Percentiles rank a stretch among this genome's conserved stretches.
phyloP scores from a whole-genome alignment of 2,797 vertebrate genomes.

The Pangasius krempfi region DNA sequence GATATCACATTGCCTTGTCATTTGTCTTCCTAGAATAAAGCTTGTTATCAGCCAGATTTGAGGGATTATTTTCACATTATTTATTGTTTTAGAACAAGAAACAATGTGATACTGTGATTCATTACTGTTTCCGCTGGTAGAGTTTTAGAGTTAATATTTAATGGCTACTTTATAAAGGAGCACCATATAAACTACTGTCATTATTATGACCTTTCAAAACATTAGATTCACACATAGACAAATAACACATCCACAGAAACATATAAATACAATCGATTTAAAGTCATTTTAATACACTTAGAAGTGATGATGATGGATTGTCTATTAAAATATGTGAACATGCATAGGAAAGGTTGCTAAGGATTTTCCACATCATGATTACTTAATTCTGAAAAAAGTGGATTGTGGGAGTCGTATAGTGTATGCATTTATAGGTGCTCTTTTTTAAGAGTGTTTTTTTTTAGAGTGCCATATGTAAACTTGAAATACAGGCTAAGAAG shows the following conservation, averaged over 20 bases:
- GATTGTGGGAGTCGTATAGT: background rate
- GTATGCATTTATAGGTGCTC: slow-evolving; percentile 55
- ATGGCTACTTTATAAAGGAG: slow-evolving; percentile 42
- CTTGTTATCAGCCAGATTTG: slow-evolving; percentile 55
- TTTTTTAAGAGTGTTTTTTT: too few relatives aligned
- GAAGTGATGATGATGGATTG: slow-evolving; percentile 71
- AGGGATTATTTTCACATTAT: slow-evolving; percentile 52
- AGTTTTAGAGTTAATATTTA: slow-evolving; percentile 43
- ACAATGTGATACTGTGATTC: slow-evolving; percentile 46
- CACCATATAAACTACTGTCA: slow-evolving; percentile 27
- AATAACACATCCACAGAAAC: slow-evolving; percentile 43
- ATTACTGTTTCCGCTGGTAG: slow-evolving; percentile 35
- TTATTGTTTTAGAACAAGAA: slow-evolving; percentile 50
- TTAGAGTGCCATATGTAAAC: slow-evolving; percentile 52
- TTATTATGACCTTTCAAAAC: slow-evolving; percentile 43
- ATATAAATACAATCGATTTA: slow-evolving; percentile 65
- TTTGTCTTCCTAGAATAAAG: slow-evolving; percentile 56
- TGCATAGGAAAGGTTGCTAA: slow-evolving; percentile 77
- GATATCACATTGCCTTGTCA: slow-evolving; percentile 53
- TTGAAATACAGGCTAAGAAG: slow-evolving; percentile 39
- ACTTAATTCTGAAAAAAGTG: slow-evolving; percentile 46
- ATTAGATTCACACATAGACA: background rate
- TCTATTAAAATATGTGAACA: slow-evolving; percentile 75
- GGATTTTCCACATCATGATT: slow-evolving; percentile 74
- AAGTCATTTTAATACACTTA: slow-evolving; percentile 56